Percentiles rank a stretch among this genome's conserved stretches.
phyloP scores from a whole-genome alignment of 2,888 invertebrate species.

The Cephus pygmeus region DNA sequence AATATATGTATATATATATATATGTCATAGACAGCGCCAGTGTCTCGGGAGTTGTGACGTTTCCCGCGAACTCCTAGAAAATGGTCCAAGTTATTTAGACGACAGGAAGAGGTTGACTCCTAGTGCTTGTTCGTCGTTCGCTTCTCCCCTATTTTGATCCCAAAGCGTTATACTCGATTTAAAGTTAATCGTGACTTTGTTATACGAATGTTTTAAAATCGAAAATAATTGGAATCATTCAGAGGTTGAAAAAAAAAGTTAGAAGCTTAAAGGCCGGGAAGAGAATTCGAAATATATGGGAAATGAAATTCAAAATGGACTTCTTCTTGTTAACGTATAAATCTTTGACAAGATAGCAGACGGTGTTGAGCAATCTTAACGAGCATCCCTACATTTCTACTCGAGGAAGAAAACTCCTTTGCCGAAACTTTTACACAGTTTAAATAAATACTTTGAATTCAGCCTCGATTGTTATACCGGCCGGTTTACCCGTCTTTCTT shows the following conservation, averaged over 20 bases:
- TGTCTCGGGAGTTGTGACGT: too few relatives aligned
- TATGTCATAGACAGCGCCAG: too few relatives aligned
- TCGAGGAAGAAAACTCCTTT: neutral
- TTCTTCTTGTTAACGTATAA: too few relatives aligned
- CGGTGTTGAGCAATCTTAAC: neutral
- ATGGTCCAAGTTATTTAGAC: neutral
- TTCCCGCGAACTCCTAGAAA: neutral
- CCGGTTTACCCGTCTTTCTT: too few relatives aligned
- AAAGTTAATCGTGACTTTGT: constrained; percentile 27
- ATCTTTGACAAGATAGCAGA: too few relatives aligned
- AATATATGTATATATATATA: too few relatives aligned
- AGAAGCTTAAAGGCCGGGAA: too few relatives aligned
- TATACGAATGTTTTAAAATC: constrained; percentile 11
- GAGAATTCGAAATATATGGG: too few relatives aligned
- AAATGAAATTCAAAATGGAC: too few relatives aligned
- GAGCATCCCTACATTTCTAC: neutral
- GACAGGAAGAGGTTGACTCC: constrained; percentile 20
- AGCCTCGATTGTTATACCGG: too few relatives aligned
- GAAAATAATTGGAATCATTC: too few relatives aligned
- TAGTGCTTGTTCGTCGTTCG: constrained; percentile 13
- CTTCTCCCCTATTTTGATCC: constrained; percentile 12
- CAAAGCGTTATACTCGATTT: constrained; percentile 25
- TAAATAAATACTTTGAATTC: constrained; percentile 14
- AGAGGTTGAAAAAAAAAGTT: too few relatives aligned
- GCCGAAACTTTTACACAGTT: neutral